Conservation (phyloP, 1,140 invertebrate genomes). For the Pogonomyrmex californicus region DNA sequence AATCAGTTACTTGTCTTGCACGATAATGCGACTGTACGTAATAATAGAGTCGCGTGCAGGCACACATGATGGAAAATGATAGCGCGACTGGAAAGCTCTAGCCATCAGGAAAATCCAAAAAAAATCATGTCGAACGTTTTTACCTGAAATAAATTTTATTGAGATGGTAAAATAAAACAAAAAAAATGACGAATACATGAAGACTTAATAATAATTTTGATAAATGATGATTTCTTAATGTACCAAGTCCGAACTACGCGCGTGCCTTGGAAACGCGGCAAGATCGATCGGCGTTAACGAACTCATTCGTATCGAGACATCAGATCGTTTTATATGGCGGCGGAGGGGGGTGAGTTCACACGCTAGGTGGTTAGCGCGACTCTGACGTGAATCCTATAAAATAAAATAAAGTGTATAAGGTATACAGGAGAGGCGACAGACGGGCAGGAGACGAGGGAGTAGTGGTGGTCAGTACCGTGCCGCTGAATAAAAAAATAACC, state of each 20-base stretch:
- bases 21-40: constrained; percentile 39
- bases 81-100: background rate
- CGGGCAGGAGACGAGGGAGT: background rate
- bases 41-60: constrained; percentile 45
- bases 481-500: constrained; percentile 78
- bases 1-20: constrained; percentile 52
- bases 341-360: constrained; percentile 30
- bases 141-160: background rate
- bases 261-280: background rate
- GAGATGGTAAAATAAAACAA: background rate
- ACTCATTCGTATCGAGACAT: constrained; percentile 68
- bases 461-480: constrained; percentile 50
- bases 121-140: background rate
- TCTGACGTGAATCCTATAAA: constrained; percentile 59
- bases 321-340: constrained; percentile 66
- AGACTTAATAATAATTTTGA: too few species aligned
- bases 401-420: constrained; percentile 72
- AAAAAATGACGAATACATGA: background rate
- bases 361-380: constrained; percentile 23
- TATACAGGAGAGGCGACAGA: background rate
- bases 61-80: constrained; percentile 18
- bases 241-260: background rate
- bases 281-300: constrained; percentile 66
- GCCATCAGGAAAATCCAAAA: background rate
- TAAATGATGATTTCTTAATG: background rate